Conservation (phyloP, 2,888 invertebrate genomes). For the Pasiphila rectangulata region DNA sequence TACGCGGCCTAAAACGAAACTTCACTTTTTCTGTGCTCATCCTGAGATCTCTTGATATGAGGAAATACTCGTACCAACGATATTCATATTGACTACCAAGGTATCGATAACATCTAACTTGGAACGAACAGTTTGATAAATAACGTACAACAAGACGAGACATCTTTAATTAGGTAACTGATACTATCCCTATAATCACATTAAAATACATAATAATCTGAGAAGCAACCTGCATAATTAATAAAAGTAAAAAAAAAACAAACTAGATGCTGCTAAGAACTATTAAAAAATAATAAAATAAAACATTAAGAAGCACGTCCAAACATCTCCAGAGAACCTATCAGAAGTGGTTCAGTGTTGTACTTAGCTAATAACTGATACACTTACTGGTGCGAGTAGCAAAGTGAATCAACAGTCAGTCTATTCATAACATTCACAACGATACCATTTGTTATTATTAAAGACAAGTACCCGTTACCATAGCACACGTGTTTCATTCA, state of each 20-base stretch:
- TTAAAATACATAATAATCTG: too few relatives aligned
- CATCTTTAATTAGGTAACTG: too few relatives aligned
- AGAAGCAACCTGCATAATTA: too few relatives aligned
- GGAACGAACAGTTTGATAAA: too few relatives aligned
- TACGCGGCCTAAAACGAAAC: slow-evolving; percentile 41
- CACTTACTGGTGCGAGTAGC: slow-evolving; percentile 40
- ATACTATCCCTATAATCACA: too few relatives aligned
- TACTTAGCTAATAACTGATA: slow-evolving; percentile 28
- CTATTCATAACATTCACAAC: slow-evolving; percentile 39
- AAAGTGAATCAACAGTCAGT: slow-evolving; percentile 37
- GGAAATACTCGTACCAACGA: neutral
- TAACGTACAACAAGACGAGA: too few relatives aligned
- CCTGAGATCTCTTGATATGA: slow-evolving; percentile 22
- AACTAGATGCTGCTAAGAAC: too few relatives aligned
- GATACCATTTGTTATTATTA: slow-evolving; percentile 37
- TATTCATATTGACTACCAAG: neutral
- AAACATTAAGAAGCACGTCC: too few relatives aligned
- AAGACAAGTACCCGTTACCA: slow-evolving; percentile 45
- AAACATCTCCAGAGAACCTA: too few relatives aligned
- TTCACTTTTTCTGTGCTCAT: slow-evolving; percentile 27
- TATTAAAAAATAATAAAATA: too few relatives aligned
- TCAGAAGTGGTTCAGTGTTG: slow-evolving; percentile 5
- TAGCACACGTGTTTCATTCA: slow-evolving; percentile 38
- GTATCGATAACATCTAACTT: too few relatives aligned
- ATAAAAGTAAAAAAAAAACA: too few relatives aligned